These are phyloP conservation scores for Hydrocynus forskahlii DNA, from an alignment of 2,797 vertebrate species.

Conservation along the genomic window DNA sequence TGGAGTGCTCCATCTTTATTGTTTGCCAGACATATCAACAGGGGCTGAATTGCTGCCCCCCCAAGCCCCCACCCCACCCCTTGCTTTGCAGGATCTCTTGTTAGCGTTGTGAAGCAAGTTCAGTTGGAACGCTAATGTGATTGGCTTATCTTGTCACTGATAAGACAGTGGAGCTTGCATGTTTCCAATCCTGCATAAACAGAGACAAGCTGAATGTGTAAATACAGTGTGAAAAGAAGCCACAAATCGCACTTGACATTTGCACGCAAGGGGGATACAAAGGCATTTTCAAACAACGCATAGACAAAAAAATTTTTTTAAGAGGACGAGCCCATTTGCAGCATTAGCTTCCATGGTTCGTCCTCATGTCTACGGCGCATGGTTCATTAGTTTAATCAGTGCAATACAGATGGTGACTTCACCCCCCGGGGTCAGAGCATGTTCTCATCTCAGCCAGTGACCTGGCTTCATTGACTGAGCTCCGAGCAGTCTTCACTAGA, in stretches of 20 bases:
- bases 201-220: not conserved
- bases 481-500: not conserved
- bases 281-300: conserved; percentile 17
- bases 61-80: not conserved
- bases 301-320: not conserved
- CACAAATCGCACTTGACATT: conserved; percentile 10
- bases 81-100: conserved; percentile 20
- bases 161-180: too few relatives aligned
- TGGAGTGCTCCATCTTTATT: conserved; percentile 27
- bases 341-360: not conserved
- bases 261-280: not conserved
- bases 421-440: conserved; percentile 45
- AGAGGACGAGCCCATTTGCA: not conserved
- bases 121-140: not conserved
- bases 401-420: conserved; percentile 50
- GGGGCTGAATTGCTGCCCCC: conserved; percentile 20
- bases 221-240: conserved; percentile 1
- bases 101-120: conserved; percentile 13
- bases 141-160: not conserved
- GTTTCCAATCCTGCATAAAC: too few relatives aligned
- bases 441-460: conserved; percentile 43
- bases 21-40: conserved; percentile 29
- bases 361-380: conserved; percentile 27
- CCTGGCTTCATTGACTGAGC: conserved; percentile 26
- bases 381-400: conserved; percentile 51